Percentiles rank a stretch among this genome's conserved stretches.
Conservation (phyloP, 2,797 vertebrate species). For the Amniataba percoides region DNA sequence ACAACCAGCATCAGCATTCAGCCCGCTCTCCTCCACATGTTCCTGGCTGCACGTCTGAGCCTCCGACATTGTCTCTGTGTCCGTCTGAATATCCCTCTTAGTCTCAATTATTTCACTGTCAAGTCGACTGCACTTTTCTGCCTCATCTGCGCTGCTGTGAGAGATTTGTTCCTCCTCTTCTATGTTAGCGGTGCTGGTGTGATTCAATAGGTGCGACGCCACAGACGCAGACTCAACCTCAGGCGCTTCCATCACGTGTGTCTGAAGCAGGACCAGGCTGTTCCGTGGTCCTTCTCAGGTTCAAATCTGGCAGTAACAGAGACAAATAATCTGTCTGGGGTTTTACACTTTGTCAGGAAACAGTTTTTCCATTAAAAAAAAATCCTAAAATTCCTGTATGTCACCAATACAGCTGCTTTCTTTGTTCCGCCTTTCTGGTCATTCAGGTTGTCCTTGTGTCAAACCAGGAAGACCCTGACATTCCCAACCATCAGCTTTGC, state of each 20-base stretch:
- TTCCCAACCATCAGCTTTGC: not conserved
- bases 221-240: conserved; percentile 45
- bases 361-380: not conserved
- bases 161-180: conserved; percentile 56
- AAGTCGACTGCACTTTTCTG: conserved; percentile 54
- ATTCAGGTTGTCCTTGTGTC: not conserved
- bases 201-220: conserved; percentile 25
- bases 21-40: conserved; percentile 28
- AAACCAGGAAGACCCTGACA: not conserved
- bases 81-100: conserved; percentile 30
- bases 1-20: conserved; percentile 46
- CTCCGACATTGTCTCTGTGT: conserved; percentile 29
- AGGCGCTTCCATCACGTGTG: conserved; percentile 64
- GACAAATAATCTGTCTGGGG: not conserved
- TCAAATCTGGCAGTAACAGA: conserved; percentile 66
- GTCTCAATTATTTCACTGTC: conserved; percentile 47
- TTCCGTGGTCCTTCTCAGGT: conserved; percentile 70
- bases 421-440: not conserved
- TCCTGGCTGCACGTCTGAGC: conserved; percentile 39
- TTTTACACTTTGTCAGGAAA: not conserved
- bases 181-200: conserved; percentile 21
- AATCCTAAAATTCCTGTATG: conserved; percentile 3
- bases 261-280: conserved; percentile 60
- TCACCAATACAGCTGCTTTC: not conserved
- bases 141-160: conserved; percentile 35